Base-by-base conservation (phyloP, 2,113 vertebrate genomes). In the Syrmaticus mikado region DNA sequence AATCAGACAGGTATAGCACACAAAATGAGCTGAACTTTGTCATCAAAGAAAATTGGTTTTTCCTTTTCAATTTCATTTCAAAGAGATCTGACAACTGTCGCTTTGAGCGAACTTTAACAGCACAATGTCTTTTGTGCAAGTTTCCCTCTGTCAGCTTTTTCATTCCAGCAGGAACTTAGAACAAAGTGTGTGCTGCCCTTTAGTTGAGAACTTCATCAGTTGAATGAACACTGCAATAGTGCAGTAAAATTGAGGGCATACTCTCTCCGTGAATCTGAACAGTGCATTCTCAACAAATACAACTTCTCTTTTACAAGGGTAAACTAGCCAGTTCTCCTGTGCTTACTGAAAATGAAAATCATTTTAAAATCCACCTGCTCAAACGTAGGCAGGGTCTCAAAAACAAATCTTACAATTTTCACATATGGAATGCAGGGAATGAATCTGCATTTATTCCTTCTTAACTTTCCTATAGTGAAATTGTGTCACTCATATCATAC, bases 1-100 rank as follows among this genome's bases (percentile, higher is more conserved):
- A 98, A 98, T 98, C 98, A 98, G 96, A 96, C 96, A 97, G 96
- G 97, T 98, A 95, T 94, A 97, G 96, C 95, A 96, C 96, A 97
- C 97, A 97, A 98, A 98, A 98, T 97, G 96, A 97, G 95, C 96
- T 98, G 97, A 98, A 98, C 98, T 98, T 97, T 98, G 97, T 98
- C 96, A 97, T 98, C 96, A 96, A 97, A 98, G 97, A 98, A 98
- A 98, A 98, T 98, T 98, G 98, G 97, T 97, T 98, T 98, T 98
- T 98, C 97, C 98, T 98, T 98, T 98, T 97, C 98, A 98, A 98
- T 98, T 98, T 97, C 95, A 96, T 98, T 98, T 98, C 97, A 97
- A 98, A 98, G 97, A 97, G 96, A 97, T 96, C 95, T 98, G 97
- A 98, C 97, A 98, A 98, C 97, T 98, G 97, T 96, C 96, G 38